Base-by-base conservation (phyloP, 2,113 vertebrate genomes). In the Coracopsis vasa region DNA sequence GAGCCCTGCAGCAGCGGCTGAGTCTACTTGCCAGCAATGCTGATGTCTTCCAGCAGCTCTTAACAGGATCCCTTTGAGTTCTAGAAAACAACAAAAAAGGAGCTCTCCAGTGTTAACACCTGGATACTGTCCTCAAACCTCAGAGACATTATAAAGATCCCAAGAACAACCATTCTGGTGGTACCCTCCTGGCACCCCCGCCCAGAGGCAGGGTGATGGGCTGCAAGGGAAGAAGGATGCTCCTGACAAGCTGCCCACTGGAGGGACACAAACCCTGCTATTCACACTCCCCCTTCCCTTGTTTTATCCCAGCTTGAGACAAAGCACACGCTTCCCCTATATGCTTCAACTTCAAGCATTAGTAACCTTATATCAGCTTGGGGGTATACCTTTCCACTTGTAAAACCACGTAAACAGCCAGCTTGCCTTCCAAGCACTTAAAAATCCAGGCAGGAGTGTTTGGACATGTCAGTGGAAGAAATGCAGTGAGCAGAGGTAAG, bases 211-310 rank as follows among this genome's bases (percentile, higher is more conserved):
- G 47, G 10, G 33, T 27, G 70, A 79, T 16, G 37, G 6, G 31
- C 75, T 71, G 58, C 31, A 50, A 29, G n/a, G 27, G 53, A 67
- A 21, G 54, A 65, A 50, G 31, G 42, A 58, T 9, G 50, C 0
- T 0, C 0, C 1, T 16, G n/a, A 51, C 0, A 1, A 51, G 23
- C 37, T 0, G 0, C 31, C 6, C 0, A 0, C 58, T 65, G 39
- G 20, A 8, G 3, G 37, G 64, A 33, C n/a, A 28, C 0, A 2
- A 77, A 53, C 60, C 23, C 67, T 74, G 37, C 33, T 39, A 5
- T 9, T 65, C 64, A 58, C 69, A 37, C 27, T 7, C 0, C 16
- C 7, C 45, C 27, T 41, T 3, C 5, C 61, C 74, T 60, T 10
- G 4, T 37, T 81, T 53, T n/a, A 24, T 21, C 69, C 69, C 87